These are phyloP conservation scores for Xylota sylvarum DNA, from an alignment of 2,888 invertebrate species.

Conservation along the genomic window DNA sequence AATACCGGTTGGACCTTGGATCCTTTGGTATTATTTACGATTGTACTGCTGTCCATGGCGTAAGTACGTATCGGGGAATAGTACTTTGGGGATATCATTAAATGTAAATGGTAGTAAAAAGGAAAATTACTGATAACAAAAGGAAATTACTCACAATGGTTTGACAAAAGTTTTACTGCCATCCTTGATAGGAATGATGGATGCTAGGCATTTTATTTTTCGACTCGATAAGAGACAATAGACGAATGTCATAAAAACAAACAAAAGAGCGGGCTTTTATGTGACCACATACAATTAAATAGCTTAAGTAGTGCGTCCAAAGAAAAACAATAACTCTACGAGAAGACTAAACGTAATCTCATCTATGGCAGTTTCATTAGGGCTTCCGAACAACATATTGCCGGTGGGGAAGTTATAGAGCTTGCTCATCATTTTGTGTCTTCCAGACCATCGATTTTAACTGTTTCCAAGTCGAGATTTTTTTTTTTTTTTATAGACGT, in stretches of 20 bases:
- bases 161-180: conserved; percentile 69
- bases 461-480: conserved; percentile 5
- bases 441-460: conserved; percentile 47
- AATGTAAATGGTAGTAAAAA: conserved; percentile 69
- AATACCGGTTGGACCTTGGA: background rate
- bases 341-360: conserved; percentile 21
- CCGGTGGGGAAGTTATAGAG: conserved; percentile 26
- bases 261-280: conserved; percentile 33
- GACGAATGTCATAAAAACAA: conserved; percentile 33
- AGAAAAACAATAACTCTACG: conserved; percentile 48
- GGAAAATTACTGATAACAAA: conserved; percentile 67
- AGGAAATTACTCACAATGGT: conserved; percentile 59
- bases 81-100: conserved; percentile 56
- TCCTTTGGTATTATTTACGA: conserved; percentile 14
- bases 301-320: conserved; percentile 43
- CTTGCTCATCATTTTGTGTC: conserved; percentile 38
- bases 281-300: conserved; percentile 60
- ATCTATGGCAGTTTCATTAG: conserved; percentile 13
- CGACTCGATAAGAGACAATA: conserved; percentile 34
- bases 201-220: conserved; percentile 46
- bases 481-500: no score
- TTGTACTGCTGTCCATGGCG: conserved; percentile 6
- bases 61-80: conserved; percentile 14
- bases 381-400: conserved; percentile 37
- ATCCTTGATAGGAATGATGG: conserved; percentile 65